Percentiles rank a stretch among this genome's conserved stretches.
Conservation (phyloP, 1,140 invertebrate genomes). For the Achatina immaculata region DNA sequence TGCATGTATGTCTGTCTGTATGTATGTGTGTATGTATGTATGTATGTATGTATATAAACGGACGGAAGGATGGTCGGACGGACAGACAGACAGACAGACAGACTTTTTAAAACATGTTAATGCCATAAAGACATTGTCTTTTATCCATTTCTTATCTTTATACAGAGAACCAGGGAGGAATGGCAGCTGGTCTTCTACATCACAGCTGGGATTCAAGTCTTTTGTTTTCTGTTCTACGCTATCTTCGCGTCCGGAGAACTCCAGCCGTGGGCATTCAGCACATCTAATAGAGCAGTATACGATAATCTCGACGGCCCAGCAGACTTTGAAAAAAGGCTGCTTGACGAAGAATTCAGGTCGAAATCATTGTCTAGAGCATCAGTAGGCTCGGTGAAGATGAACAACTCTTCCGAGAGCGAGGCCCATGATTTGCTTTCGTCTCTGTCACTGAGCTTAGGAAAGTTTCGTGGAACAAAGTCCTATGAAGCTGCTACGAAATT, state of each 20-base stretch:
- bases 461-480: not conserved
- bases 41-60: conserved; percentile 12
- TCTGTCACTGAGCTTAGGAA: conserved; percentile 1
- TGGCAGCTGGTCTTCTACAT: conserved; percentile 39
- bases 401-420: not conserved
- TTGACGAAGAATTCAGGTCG: not conserved
- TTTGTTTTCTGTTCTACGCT: conserved; percentile 37
- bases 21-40: too few species aligned
- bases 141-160: not conserved
- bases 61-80: not conserved
- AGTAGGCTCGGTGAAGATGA: not conserved
- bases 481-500: not conserved
- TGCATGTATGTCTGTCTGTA: too few species aligned
- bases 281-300: not conserved
- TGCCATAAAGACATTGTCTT: not conserved
- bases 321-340: not conserved
- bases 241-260: conserved; percentile 36
- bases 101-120: not conserved
- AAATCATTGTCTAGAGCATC: not conserved
- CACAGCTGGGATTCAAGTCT: conserved; percentile 28
- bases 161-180: conserved; percentile 28
- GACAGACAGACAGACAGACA: not conserved
- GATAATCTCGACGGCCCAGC: not conserved
- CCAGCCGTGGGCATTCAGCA: conserved; percentile 32
- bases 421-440: not conserved